Percentiles rank a stretch among this genome's conserved stretches.
phyloP scores from a whole-genome alignment of 1,140 invertebrate species.

The Babylonia areolata region DNA sequence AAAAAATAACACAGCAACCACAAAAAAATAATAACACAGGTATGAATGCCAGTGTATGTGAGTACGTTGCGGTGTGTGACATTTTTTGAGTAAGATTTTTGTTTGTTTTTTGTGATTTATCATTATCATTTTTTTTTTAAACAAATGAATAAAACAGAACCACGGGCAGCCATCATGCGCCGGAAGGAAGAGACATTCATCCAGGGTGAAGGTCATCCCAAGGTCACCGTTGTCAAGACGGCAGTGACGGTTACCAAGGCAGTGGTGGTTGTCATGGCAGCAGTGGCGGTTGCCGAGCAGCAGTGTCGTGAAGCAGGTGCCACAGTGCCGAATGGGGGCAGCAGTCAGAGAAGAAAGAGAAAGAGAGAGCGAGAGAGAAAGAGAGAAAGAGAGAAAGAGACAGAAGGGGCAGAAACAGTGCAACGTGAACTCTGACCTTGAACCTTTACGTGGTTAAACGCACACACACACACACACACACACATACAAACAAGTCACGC shows the following conservation, averaged over 20 bases:
- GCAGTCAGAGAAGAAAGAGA: slow-evolving; percentile 34
- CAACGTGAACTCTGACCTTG: neutral
- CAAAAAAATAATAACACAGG: neutral
- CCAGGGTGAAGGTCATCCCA: slow-evolving; percentile 27
- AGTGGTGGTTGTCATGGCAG: slow-evolving; percentile 16
- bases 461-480: too few species aligned
- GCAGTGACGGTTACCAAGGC: slow-evolving; percentile 11
- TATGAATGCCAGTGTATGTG: neutral
- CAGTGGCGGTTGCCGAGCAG: slow-evolving; percentile 6
- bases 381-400: slow-evolving; percentile 13
- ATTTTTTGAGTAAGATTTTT: neutral
- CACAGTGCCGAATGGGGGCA: slow-evolving; percentile 5
- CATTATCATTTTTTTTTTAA: too few species aligned
- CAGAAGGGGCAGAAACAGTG: neutral
- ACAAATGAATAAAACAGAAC: too few species aligned
- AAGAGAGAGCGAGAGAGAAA: neutral
- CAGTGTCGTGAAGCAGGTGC: slow-evolving; percentile 13
- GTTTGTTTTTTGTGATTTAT: too few species aligned
- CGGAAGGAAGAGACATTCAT: neutral
- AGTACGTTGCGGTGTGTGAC: neutral
- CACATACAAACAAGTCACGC: too few species aligned
- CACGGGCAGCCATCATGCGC: slow-evolving; percentile 26
- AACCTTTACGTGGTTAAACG: neutral
- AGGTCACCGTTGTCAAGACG: slow-evolving; percentile 23
- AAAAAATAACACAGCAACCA: neutral